A percentile compares a stretch with the other conserved stretches of the same genome.
phyloP scores from a whole-genome alignment of 2,797 vertebrate species.

The Tokudaia muenninki region DNA sequence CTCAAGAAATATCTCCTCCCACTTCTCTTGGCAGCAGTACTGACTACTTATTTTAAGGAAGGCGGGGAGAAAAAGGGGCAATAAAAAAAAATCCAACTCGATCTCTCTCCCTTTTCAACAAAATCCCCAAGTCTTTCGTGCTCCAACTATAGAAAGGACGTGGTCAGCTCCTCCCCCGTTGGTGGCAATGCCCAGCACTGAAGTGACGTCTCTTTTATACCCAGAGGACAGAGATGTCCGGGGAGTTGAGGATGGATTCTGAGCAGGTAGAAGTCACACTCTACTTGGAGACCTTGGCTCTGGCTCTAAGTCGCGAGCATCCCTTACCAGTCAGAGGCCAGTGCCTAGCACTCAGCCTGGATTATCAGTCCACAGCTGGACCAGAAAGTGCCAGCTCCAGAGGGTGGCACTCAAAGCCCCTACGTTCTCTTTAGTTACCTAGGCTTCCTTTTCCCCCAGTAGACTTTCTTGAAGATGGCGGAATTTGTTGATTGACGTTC shows the following conservation, averaged over 20 bases:
- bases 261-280: not conserved
- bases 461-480: not conserved
- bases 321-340: not conserved
- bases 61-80: not conserved
- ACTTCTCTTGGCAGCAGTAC: conserved; percentile 1
- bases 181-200: not conserved
- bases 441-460: not conserved
- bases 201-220: not conserved
- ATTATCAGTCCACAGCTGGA: not conserved
- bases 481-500: not conserved
- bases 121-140: not conserved
- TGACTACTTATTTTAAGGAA: conserved; percentile 63
- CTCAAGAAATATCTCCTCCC: not conserved
- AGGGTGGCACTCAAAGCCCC: fast-evolving
- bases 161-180: not conserved
- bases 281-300: not conserved
- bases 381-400: not conserved
- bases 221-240: not conserved
- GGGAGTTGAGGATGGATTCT: no score
- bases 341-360: fast-evolving
- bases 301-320: fast-evolving
- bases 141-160: not conserved
- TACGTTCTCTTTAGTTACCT: fast-evolving
- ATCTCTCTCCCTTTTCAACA: not conserved
- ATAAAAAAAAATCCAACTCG: not conserved